Evolutionary conservation across 23 tunicate species (phyloP), one percentile per base, ranked within the genome.

Genomic region (Pegea sp.): DNA sequence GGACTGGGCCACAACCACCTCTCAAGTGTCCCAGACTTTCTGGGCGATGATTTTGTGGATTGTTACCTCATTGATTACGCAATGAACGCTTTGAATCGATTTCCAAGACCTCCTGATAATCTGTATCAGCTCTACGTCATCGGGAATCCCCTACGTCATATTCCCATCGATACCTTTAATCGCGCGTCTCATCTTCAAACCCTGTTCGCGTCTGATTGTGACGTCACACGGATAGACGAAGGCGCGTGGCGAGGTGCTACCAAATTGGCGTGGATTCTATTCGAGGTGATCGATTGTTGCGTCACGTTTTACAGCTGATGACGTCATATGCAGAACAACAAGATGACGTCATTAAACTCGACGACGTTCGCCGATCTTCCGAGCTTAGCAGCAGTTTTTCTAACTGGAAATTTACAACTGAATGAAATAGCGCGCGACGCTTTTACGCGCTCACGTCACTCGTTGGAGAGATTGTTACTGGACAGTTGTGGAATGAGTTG

Each of bases 381-480:
- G 16, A 38, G 16, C 11, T 16, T 38, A 38, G 46, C 11, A 38
- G 46, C 46, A 11, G 16, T 38, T 8, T 38, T 38, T 38, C 16
- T 38, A 38, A 38, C 46, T 11, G 46, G 46, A 38, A 38, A 38
- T 16, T 38, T 16, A 8, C 13, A 38, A 16, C 16, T 38, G 16
- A 38, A 16, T 16, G 16, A 11, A 38, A 38, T 38, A 38, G 46
- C 11, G 16, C 11, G 13, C 11, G 22, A 55, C 13, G 60, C 46
- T 0, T 64, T 64, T 19, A 64, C 60, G n/a, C 48, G 60, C 4
- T 27, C 60, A 27, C 43, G 23, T 19, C 26, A 16, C 18, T 31
- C 63, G 0, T 32, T 64, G 34, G 32, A 53, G 46, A 43, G 33
- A 29, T 28, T 64, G 1, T 31, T 52, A 4, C 43, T 64, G 44